Conservation (phyloP, 1,140 invertebrate genomes). For the Grapholita molesta region DNA sequence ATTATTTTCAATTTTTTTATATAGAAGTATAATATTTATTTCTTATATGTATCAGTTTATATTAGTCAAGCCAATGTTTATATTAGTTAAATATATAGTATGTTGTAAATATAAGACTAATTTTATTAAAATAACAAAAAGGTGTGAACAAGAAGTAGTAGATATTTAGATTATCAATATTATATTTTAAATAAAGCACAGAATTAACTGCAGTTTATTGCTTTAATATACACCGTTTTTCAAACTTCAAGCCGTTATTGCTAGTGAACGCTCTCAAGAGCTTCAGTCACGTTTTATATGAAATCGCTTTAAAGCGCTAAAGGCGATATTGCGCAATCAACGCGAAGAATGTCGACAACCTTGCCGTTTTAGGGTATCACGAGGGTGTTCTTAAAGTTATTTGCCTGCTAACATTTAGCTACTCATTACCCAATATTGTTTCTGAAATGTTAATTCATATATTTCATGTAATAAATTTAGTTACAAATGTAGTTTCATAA, state of each 20-base stretch:
- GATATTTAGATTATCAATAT: no score
- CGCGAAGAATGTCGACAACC: background rate
- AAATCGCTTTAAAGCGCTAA: slow-evolving; percentile 4
- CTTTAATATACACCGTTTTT: background rate
- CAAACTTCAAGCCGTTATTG: background rate
- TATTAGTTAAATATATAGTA: no score
- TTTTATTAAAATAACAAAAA: no score
- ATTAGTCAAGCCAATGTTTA: no score
- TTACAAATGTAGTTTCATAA: no score
- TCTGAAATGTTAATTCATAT: no score
- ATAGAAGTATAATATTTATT: no score
- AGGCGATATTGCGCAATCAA: background rate
- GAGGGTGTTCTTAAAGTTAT: background rate
- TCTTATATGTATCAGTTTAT: no score
- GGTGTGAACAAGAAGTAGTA: no score
- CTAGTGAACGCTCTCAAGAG: background rate
- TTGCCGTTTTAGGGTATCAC: background rate
- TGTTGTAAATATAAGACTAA: no score
- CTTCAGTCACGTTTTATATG: slow-evolving; percentile 16
- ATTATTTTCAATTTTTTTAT: no score
- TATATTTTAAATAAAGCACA: background rate
- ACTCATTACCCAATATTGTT: background rate
- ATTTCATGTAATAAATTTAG: no score
- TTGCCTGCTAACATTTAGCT: background rate
- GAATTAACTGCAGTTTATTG: background rate